Evolutionary conservation across 1,140 invertebrate genomes (phyloP).

Genomic region (Mizuhopecten yessoensis): DNA sequence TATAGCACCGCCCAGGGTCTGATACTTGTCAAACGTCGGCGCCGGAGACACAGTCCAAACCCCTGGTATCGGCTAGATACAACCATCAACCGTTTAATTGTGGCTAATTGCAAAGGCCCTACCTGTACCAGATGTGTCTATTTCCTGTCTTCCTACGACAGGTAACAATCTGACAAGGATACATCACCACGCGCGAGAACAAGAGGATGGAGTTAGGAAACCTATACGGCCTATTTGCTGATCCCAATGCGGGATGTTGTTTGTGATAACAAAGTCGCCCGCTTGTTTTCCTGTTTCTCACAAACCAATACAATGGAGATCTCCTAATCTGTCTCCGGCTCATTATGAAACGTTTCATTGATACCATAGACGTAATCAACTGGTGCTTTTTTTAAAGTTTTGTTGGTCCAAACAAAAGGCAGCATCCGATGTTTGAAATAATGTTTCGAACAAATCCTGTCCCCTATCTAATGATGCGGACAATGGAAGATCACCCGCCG

Average conservation of each 20-base stretch:
- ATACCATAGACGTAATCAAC: conserved; percentile 2
- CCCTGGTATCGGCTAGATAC: neutral
- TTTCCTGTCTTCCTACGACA: conserved; percentile 18
- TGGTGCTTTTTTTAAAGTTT: neutral
- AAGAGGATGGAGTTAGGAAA: neutral
- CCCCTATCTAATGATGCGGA: neutral
- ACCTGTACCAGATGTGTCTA: neutral
- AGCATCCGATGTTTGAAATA: neutral
- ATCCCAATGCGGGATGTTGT: neutral
- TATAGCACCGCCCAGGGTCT: neutral
- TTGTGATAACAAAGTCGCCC: neutral
- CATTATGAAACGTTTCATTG: neutral
- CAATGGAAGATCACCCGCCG: neutral
- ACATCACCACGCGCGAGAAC: conserved; percentile 9
- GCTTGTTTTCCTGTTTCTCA: neutral
- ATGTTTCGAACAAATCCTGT: neutral
- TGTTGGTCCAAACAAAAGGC: neutral
- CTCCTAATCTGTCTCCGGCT: neutral
- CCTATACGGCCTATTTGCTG: neutral
- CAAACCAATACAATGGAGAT: neutral
- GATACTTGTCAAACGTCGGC: neutral
- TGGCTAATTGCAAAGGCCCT: neutral
- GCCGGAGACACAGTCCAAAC: neutral
- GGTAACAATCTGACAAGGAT: neutral
- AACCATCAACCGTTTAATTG: neutral